Base-by-base conservation (phyloP, 2,888 invertebrate genomes). In the Oxystoma pomonae region DNA sequence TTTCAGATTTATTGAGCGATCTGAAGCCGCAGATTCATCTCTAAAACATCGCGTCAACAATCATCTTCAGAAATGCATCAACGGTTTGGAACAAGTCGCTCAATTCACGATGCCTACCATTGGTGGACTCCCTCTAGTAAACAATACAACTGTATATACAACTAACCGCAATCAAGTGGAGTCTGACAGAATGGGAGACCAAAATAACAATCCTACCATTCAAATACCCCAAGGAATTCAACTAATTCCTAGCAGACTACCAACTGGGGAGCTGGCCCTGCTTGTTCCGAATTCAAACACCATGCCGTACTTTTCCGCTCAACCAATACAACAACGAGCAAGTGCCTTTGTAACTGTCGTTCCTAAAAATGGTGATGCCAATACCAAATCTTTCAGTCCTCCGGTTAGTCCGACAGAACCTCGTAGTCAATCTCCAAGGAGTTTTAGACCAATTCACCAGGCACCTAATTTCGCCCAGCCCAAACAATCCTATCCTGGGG, bases 31-130 rank as follows among this genome's bases (percentile, higher is more conserved):
- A 7, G 85, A 86, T 52, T 77, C 84, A 72, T 71, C 84, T 75
- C 72, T 90, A 1, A 81, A 87, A 59, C 85, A 87, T 69, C 81
- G 90, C n/a, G 81, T 90, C 2, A 84, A 86, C 50, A 84, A 83
- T 59, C 90, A 90, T 75, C 80, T 90, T 17, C 84, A 82, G 70
- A 83, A 84, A 67, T 90, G 89, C 76, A 84, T 90, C 57, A 83
- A 82, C 57, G 87, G 84, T 65, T 81, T 87, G 75, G 81, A 89
- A 61, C 79, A 79, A 63, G 76, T 76, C 1, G 74, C 77, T 1
- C 77, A 78, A 65, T 74, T 78, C 55, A 76, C 76, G 60, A 75
- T 75, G 53, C 75, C 76, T 2, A 72, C 74, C 16, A 70, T 76
- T 35, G 71, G 69, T 20, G 72, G 73, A 20, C 63, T 76, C 51